Evolutionary conservation across 2,888 invertebrate species (phyloP).

Genomic region (Lobophora halterata): DNA sequence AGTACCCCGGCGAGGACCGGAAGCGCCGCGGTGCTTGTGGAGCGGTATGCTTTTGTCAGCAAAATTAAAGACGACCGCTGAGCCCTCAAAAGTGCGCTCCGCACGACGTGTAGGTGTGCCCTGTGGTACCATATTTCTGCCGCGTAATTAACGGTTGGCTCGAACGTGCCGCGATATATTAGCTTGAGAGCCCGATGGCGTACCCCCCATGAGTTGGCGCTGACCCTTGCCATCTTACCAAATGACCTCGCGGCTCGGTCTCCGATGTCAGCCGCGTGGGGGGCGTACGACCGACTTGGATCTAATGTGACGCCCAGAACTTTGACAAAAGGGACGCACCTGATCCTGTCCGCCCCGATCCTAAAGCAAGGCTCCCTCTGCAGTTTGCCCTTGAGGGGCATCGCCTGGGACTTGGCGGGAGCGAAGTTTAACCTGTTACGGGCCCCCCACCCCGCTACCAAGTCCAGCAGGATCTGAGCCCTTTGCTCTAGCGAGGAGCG

Average conservation of each 20-base stretch:
- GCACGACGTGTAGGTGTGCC: not conserved
- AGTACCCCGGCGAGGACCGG: constrained; percentile 7
- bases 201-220: not conserved
- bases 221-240: not conserved
- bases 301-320: constrained; percentile 2
- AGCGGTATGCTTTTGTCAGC: constrained; percentile 10
- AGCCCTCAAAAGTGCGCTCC: not conserved
- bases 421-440: constrained; percentile 6
- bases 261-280: constrained; percentile 1
- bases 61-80: constrained; percentile 2
- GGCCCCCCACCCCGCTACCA: constrained; percentile 4
- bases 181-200: not conserved
- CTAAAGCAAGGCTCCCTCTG: constrained; percentile 2
- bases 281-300: not conserved
- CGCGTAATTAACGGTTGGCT: constrained; percentile 1
- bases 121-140: constrained; percentile 1
- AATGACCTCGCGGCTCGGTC: not conserved
- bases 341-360: constrained; percentile 1
- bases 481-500: not conserved
- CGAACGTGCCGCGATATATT: not conserved
- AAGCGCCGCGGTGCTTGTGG: constrained; percentile 1
- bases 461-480: not conserved
- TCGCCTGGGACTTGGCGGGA: constrained; percentile 3
- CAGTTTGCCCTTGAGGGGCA: constrained; percentile 1
- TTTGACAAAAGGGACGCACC: not conserved